phyloP scores from a whole-genome alignment of 2,797 vertebrate genomes.

The Anniella stebbinsi region DNA sequence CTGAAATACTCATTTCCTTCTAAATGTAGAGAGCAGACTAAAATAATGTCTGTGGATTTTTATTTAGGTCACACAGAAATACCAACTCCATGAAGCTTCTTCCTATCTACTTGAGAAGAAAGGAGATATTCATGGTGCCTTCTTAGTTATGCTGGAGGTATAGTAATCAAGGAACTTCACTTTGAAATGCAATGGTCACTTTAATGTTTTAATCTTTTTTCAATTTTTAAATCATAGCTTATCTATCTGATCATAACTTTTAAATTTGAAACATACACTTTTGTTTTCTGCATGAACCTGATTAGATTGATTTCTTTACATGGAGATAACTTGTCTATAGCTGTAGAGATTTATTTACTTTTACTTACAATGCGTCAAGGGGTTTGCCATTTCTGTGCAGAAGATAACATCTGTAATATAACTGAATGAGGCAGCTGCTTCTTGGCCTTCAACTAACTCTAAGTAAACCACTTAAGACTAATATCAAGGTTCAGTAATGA shows the following conservation, averaged over 20 bases:
- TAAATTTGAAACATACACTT: not conserved
- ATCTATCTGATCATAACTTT: not conserved
- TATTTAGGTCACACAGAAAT: conserved; percentile 87
- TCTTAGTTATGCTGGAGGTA: conserved; percentile 92
- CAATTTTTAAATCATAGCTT: not conserved
- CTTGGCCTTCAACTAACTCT: not conserved
- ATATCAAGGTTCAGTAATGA: not conserved
- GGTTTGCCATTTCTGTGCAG: not conserved
- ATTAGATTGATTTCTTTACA: not conserved
- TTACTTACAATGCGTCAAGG: too few relatives aligned
- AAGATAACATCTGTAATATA: not conserved
- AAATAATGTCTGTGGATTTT: not conserved
- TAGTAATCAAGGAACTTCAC: not conserved
- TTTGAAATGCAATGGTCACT: not conserved
- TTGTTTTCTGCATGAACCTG: not conserved
- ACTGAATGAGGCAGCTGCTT: not conserved
- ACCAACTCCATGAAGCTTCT: conserved; percentile 88
- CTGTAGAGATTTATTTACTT: too few relatives aligned
- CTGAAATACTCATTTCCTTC: not conserved
- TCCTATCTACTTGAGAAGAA: conserved; percentile 93
- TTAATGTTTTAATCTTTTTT: not conserved
- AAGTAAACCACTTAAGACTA: not conserved
- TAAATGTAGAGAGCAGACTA: conserved; percentile 27
- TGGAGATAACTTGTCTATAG: not conserved
- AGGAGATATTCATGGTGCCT: conserved; percentile 91